Conservation (phyloP, 2,888 invertebrate species). For the Nomada fabriciana region DNA sequence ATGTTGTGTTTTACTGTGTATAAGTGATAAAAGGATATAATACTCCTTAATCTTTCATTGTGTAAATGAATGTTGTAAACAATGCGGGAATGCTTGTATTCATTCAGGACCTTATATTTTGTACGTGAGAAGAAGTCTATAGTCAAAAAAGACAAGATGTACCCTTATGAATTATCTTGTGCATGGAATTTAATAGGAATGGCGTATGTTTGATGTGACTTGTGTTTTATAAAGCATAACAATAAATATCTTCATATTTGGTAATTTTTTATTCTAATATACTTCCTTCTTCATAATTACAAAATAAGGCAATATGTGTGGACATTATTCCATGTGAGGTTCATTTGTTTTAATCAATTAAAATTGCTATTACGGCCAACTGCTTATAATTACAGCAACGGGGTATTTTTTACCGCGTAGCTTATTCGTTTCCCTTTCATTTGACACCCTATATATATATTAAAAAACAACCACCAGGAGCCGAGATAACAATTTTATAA, state of each 20-base stretch:
- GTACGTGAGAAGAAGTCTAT: conserved; percentile 47
- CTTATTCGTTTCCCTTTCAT: too few species aligned
- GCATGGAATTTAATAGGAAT: conserved; percentile 57
- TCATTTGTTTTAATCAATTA: too few species aligned
- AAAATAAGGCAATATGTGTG: too few species aligned
- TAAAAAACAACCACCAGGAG: too few species aligned
- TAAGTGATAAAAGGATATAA: conserved; percentile 20
- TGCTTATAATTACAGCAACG: too few species aligned
- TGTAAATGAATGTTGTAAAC: conserved; percentile 53
- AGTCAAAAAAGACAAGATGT: conserved; percentile 25
- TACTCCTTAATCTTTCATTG: conserved; percentile 47
- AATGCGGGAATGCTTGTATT: conserved; percentile 55
- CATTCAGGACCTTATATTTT: conserved; percentile 65
- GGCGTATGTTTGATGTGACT: conserved; percentile 64
- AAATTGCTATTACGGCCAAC: too few species aligned
- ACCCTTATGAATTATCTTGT: conserved; percentile 47
- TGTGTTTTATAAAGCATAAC: conserved; percentile 64
- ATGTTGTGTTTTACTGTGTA: conserved; percentile 25
- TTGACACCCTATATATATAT: too few species aligned
- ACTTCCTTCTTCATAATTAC: too few species aligned
- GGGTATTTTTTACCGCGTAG: too few species aligned
- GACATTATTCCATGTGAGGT: too few species aligned
- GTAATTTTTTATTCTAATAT: not conserved
- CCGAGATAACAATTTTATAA: too few species aligned
- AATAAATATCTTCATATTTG: conserved; percentile 63